These are phyloP conservation scores for Monopis laevigella DNA, from an alignment of 2,888 invertebrate species.

Conservation along the genomic window DNA sequence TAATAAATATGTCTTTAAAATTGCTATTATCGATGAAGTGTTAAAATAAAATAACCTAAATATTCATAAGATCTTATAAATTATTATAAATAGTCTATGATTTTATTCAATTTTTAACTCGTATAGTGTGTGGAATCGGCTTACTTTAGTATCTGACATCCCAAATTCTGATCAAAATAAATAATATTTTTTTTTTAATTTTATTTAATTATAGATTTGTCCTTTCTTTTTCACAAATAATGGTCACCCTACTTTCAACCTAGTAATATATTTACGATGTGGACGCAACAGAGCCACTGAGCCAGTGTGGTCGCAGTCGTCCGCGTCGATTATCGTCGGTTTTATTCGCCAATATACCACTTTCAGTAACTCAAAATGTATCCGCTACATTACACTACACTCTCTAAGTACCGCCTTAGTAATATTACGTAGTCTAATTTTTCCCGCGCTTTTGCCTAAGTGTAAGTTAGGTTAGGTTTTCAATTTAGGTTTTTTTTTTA, in stretches of 20 bases:
- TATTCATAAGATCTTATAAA: too few species aligned
- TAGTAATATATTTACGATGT: not conserved
- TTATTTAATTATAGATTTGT: not conserved
- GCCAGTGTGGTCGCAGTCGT: not conserved
- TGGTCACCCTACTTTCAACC: conserved; percentile 1
- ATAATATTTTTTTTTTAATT: not conserved
- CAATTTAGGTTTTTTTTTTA: conserved; percentile 13
- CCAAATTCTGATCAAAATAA: not conserved
- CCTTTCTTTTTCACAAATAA: not conserved
- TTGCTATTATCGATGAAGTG: too few species aligned
- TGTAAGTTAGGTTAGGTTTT: conserved; percentile 17
- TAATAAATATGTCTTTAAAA: too few species aligned
- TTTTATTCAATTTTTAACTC: too few species aligned
- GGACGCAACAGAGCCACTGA: not conserved
- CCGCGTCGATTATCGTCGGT: not conserved
- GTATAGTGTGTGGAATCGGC: too few species aligned
- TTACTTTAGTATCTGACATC: not conserved
- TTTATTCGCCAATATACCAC: too few species aligned
- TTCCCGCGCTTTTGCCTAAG: conserved; percentile 10
- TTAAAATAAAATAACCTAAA: too few species aligned
- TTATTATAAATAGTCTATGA: too few species aligned
- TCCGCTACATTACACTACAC: conserved; percentile 26
- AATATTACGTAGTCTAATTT: conserved; percentile 45
- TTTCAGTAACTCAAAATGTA: not conserved
- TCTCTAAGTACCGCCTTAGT: conserved; percentile 36